A percentile compares a stretch with the other conserved stretches of the same genome.
phyloP scores from a whole-genome alignment of 2,113 vertebrate species.

The Cryptotis parvus region DNA sequence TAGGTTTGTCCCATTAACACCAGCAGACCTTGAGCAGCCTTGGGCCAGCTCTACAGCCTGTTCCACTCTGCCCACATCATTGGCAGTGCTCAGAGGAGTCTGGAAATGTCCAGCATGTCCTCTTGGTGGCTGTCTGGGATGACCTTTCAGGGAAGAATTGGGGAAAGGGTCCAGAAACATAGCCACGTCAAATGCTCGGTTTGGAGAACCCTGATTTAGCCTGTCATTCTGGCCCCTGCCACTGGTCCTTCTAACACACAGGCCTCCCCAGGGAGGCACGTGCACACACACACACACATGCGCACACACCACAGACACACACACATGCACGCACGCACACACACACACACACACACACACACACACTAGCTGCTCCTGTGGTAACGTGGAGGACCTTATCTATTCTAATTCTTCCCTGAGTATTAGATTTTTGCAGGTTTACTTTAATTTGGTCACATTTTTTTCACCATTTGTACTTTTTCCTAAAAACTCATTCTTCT shows the following conservation, averaged over 20 bases:
- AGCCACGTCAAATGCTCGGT: neutral
- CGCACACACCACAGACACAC: no score
- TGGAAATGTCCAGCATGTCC: neutral
- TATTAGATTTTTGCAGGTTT: neutral
- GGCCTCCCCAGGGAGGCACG: accelerated
- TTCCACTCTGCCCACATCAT: no score
- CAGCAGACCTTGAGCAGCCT: no score
- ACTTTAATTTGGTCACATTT: neutral
- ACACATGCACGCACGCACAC: no score
- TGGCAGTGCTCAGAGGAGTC: no score
- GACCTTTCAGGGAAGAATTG: neutral
- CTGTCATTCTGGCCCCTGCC: no score
- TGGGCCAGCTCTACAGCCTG: no score
- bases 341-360: no score
- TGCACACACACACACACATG: no score
- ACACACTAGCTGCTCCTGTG: no score
- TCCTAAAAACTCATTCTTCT: constrained; percentile 7
- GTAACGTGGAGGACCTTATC: neutral
- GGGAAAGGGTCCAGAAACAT: neutral
- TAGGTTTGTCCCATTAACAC: neutral
- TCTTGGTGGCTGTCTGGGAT: neutral
- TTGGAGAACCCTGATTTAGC: no score
- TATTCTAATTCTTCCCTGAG: neutral
- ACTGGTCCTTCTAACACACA: accelerated
- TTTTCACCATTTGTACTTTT: constrained; percentile 17